phyloP scores from a whole-genome alignment of 2,797 vertebrate species.

The Xyrichtys novacula region DNA sequence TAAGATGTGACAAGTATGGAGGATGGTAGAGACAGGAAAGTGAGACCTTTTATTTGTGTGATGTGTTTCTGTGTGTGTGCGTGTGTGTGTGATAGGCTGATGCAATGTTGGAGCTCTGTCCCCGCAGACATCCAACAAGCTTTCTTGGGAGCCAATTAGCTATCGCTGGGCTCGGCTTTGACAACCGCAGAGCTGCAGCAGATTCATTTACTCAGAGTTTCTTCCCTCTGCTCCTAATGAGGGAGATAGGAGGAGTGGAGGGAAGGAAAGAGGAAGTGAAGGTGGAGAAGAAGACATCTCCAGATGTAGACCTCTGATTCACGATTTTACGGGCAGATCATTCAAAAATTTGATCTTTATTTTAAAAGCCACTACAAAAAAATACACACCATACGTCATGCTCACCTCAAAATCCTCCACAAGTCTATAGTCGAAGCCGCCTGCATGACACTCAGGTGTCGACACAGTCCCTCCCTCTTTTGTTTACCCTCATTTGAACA shows the following conservation, averaged over 20 bases:
- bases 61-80: too few relatives aligned
- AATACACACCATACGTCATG: too few relatives aligned
- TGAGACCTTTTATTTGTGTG: slow-evolving; percentile 3
- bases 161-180: slow-evolving; percentile 43
- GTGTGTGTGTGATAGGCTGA: slow-evolving; percentile 16
- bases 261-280: not conserved
- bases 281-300: not conserved
- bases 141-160: slow-evolving; percentile 77
- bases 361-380: too few relatives aligned
- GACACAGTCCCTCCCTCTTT: slow-evolving; percentile 1
- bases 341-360: not conserved
- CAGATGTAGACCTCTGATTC: not conserved
- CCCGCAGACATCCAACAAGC: slow-evolving; percentile 52
- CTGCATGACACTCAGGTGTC: not conserved
- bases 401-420: not conserved
- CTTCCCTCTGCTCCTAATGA: slow-evolving; percentile 57
- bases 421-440: not conserved
- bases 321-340: not conserved
- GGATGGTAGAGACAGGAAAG: not conserved
- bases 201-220: slow-evolving; percentile 51
- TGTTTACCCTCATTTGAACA: slow-evolving; percentile 43
- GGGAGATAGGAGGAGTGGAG: slow-evolving; percentile 22
- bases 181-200: slow-evolving; percentile 25
- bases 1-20: slow-evolving; percentile 39
- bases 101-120: slow-evolving; percentile 27